Conservation (phyloP, 1,140 invertebrate genomes). For the Brevipalpus yothersi region DNA sequence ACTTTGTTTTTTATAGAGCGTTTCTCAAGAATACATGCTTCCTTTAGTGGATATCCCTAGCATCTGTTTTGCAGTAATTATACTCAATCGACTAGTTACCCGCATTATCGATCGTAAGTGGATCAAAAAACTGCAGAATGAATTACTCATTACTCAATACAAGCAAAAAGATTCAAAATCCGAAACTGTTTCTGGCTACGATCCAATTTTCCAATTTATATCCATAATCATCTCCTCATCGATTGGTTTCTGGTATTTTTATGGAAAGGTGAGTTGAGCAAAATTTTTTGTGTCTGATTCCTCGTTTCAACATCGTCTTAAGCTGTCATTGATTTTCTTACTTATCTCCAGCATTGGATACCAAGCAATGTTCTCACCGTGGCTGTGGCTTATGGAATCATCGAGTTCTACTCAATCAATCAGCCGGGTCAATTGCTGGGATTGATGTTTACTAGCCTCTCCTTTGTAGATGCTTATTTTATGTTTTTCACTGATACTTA, state of each 20-base stretch:
- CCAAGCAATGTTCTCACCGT: slow-evolving; percentile 96
- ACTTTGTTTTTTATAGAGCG: slow-evolving; percentile 37
- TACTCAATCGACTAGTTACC: slow-evolving; percentile 61
- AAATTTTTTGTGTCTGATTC: no score
- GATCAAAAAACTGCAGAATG: slow-evolving; percentile 61
- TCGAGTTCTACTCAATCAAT: slow-evolving; percentile 89
- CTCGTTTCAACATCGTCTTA: no score
- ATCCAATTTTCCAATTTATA: slow-evolving; percentile 66
- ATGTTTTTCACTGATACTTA: no score
- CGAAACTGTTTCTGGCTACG: slow-evolving; percentile 49
- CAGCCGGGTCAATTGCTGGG: slow-evolving; percentile 75
- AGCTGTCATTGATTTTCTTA: slow-evolving; percentile 10
- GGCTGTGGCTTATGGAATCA: slow-evolving; percentile 91
- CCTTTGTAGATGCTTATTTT: slow-evolving; percentile 98
- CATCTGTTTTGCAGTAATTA: slow-evolving; percentile 77
- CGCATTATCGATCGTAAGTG: slow-evolving; percentile 54
- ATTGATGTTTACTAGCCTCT: slow-evolving; percentile 99
- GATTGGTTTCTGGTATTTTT: no score
- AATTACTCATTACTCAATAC: slow-evolving; percentile 47
- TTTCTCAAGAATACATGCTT: slow-evolving; percentile 92
- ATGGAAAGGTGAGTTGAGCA: slow-evolving; percentile 61
- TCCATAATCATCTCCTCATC: slow-evolving; percentile 49
- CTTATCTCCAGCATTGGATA: slow-evolving; percentile 77
- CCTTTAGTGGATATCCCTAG: slow-evolving; percentile 76
- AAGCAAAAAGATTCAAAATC: slow-evolving; percentile 24